These are phyloP conservation scores for Xiphophorus couchianus DNA, from an alignment of 2,113 vertebrate genomes.

Conservation along the genomic window DNA sequence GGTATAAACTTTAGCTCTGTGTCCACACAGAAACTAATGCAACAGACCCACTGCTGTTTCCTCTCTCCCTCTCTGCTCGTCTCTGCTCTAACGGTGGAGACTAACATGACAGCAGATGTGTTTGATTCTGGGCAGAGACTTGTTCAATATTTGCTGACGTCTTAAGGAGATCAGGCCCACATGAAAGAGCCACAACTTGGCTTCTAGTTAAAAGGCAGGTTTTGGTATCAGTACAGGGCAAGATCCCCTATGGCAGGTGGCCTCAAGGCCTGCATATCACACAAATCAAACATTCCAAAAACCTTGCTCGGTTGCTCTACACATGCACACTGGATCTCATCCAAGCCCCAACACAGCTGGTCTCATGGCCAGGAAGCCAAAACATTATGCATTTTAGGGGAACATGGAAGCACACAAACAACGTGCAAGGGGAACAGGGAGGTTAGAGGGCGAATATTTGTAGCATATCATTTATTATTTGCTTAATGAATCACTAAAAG, in stretches of 20 bases:
- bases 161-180: slow-evolving; percentile 76
- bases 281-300: slow-evolving; percentile 63
- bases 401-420: slow-evolving; percentile 32
- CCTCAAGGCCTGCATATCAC: slow-evolving; percentile 61
- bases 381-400: slow-evolving; percentile 48
- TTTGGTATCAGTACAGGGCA: slow-evolving; percentile 62
- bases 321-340: slow-evolving; percentile 65
- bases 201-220: slow-evolving; percentile 70
- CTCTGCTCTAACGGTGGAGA: slow-evolving; percentile 46
- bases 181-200: slow-evolving; percentile 74
- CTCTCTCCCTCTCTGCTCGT: slow-evolving; percentile 18
- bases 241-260: slow-evolving; percentile 72
- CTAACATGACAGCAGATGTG: slow-evolving; percentile 76
- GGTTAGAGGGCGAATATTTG: slow-evolving; percentile 12
- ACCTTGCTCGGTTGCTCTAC: slow-evolving; percentile 58
- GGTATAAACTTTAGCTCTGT: slow-evolving; percentile 70
- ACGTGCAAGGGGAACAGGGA: slow-evolving; percentile 15
- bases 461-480: no score
- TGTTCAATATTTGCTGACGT: slow-evolving; percentile 74
- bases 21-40: slow-evolving; percentile 63
- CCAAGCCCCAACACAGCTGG: slow-evolving; percentile 67
- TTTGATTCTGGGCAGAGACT: slow-evolving; percentile 70
- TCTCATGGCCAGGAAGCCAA: slow-evolving; percentile 36
- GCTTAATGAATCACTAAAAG: no score
- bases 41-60: slow-evolving; percentile 56